Base-by-base conservation (phyloP, 2,113 vertebrate genomes). In the Perca fluviatilis region DNA sequence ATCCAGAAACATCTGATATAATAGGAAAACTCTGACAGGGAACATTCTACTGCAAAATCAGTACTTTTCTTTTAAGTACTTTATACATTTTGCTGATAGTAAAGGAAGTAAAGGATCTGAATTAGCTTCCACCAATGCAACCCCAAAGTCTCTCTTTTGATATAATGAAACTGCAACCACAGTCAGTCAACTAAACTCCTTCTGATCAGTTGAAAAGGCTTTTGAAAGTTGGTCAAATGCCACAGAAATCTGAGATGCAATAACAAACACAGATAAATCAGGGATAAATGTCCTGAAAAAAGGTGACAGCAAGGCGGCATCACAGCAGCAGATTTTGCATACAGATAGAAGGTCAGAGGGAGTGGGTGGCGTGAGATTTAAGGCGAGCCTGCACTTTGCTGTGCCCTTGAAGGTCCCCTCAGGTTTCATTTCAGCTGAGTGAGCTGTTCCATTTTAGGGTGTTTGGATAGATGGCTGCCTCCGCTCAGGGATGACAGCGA, bases 351-450 rank as follows among this genome's bases (percentile, higher is more conserved):
- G 82, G 79, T 80, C 82, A 75, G 19, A 72, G 62, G 63, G 2
- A 51, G 53, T 9, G 49, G 54, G 23, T 10, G 23, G 43, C 9
- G 3, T 27, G 63, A 23, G 68, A 54, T 85, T 66, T 33, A 50
- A 50, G 58, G 63, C 23, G 3, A 80, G 72, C 27, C 68, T 47
- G 79, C 72, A 71, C 72, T 83, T 78, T 57, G 68, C 57, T 0
- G 19, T 13, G 81, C 58, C 78, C 80, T 82, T 63, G 46, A 58
- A 66, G 43, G 23, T 56, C 61, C 3, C 21, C 62, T 30, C 69
- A 9, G 62, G 86, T 66, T 74, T 84, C 73, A 36, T 69, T 88
- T 82, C 43, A 10, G 68, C 89, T 80, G 84, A 88, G 74, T 33
- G 51, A 75, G 84, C 84, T 14, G 76, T 75, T 87, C 63, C 15